Evolutionary conservation across 2,888 invertebrate species (phyloP), one percentile per base, ranked within the genome.

Genomic region (Gari tellinella): DNA sequence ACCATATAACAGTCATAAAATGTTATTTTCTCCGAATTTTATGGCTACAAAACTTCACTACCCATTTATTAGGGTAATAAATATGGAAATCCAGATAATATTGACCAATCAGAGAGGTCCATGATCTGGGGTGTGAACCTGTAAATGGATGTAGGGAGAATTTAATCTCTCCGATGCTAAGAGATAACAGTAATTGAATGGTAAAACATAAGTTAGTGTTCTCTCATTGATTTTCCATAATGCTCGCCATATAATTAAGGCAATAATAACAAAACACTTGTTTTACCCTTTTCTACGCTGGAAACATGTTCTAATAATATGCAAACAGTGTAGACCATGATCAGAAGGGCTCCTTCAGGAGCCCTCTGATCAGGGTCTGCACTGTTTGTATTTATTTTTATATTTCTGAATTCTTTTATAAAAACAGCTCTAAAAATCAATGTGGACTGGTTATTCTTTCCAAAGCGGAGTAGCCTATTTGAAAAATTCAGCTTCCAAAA

Each of bases 41-140:
- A 67, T 48, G 38, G 43, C 72, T 40, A 45, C 45, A 41, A 43
- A 48, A 43, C 72, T 66, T 72, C 62, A 66, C 45, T 57, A 62
- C 40, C 40, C 23, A 46, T 61, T 72, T 66, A 72, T 72, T 65
- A 40, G 62, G 38, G 23, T 56, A 56, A 72, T 72, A 67, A 72
- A 72, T 61, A 61, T 62, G 62, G 72, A 62, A 66, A 57, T 62
- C 38, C 26, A 8, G 40, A 58, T 51, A 57, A 57, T 62, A 52
- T 26, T 40, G 45, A 21, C 62, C 72, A 62, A 72, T 72, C 63
- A 72, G 46, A 67, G 51, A 41, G 25, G 66, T 66, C 62, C 52
- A 66, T 43, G 45, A 56, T 21, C 31, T 40, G 37, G 40, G 31
- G 48, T 58, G 41, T 48, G 53, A 53, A 57, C 25, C 58, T 57